These are phyloP conservation scores for Cephalopholis sonnerati DNA, from an alignment of 2,113 vertebrate species.

Conservation along the genomic window DNA sequence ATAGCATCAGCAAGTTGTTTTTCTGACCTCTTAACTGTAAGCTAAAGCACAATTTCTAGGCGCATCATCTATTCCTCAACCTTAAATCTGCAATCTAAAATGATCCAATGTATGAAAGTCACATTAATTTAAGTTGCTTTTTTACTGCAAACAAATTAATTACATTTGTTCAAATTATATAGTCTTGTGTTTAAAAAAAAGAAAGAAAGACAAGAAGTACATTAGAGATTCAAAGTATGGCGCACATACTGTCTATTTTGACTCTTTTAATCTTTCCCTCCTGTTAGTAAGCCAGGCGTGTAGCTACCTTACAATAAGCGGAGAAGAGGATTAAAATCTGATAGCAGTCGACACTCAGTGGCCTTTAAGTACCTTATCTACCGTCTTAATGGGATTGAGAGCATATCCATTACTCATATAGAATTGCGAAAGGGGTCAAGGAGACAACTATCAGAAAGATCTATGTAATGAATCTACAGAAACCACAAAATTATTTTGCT, in stretches of 20 bases:
- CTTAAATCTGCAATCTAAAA: not conserved
- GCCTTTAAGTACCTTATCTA: conserved; percentile 72
- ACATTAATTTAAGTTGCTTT: not conserved
- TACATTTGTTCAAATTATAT: not conserved
- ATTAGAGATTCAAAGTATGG: conserved; percentile 10
- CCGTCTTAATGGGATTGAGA: conserved; percentile 68
- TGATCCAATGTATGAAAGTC: not conserved
- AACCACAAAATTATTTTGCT: conserved; percentile 36
- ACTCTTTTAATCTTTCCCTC: conserved; percentile 27
- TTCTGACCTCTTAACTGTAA: not conserved
- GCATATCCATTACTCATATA: conserved; percentile 69
- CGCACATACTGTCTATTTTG: conserved; percentile 20
- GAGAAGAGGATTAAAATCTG: conserved; percentile 67
- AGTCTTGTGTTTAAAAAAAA: not conserved
- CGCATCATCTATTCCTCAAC: not conserved
- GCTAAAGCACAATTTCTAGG: not conserved
- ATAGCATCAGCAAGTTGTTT: not conserved
- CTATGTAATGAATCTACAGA: conserved; percentile 55
- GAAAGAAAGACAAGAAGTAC: not conserved
- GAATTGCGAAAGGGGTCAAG: conserved; percentile 62
- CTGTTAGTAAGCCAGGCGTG: conserved; percentile 18
- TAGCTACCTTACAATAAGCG: conserved; percentile 49
- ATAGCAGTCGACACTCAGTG: conserved; percentile 63
- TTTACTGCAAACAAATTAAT: not conserved
- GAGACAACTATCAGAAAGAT: conserved; percentile 57